These are phyloP conservation scores for Ailuropoda melanoleuca DNA, from an alignment of 2,113 vertebrate genomes.

Conservation along the genomic window DNA sequence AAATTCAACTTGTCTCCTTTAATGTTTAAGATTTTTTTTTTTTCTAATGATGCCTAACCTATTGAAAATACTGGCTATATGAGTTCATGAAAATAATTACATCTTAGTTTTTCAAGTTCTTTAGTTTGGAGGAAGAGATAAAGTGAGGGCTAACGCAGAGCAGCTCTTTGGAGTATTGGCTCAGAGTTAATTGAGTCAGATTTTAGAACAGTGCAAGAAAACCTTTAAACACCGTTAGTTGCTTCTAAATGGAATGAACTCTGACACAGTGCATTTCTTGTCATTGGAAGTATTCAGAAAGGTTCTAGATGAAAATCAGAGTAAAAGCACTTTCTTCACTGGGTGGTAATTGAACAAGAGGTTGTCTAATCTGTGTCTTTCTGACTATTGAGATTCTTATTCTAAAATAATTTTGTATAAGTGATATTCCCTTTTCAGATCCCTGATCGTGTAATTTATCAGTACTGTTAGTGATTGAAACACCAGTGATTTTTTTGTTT, in stretches of 20 bases:
- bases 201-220: constrained; percentile 23
- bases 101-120: background rate
- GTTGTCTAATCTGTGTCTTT: constrained; percentile 16
- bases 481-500: background rate
- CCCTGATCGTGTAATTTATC: background rate
- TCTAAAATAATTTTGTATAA: background rate
- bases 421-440: background rate
- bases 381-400: background rate
- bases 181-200: background rate
- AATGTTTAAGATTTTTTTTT: background rate
- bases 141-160: background rate
- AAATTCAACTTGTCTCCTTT: background rate
- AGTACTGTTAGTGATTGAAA: background rate
- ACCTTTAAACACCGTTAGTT: background rate
- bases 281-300: background rate
- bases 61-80: background rate
- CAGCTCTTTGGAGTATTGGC: background rate
- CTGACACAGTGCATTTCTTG: background rate
- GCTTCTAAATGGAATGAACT: background rate
- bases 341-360: background rate
- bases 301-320: background rate
- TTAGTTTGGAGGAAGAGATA: background rate
- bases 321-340: background rate
- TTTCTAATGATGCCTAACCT: background rate
- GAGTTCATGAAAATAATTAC: background rate